phyloP scores from a whole-genome alignment of 2,797 vertebrate species.

The Columba guinea region DNA sequence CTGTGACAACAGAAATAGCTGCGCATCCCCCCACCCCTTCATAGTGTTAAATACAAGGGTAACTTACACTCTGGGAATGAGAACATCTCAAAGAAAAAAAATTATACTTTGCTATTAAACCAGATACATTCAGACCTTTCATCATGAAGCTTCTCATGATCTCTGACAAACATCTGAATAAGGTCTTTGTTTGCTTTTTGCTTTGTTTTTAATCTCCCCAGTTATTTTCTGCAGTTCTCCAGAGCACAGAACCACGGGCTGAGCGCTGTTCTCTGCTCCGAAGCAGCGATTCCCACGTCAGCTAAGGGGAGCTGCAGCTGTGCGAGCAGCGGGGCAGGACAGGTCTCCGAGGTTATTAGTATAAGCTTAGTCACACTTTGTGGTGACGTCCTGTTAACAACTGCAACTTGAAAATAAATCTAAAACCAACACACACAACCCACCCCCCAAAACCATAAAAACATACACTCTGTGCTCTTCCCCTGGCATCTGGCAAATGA shows the following conservation, averaged over 20 bases:
- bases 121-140: constrained; percentile 62
- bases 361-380: constrained; percentile 44
- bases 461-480: neutral
- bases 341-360: neutral
- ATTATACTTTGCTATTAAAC: constrained; percentile 58
- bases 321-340: neutral
- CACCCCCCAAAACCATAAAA: neutral
- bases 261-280: neutral
- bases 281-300: neutral
- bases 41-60: constrained; percentile 63
- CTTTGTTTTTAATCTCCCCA: constrained; percentile 31
- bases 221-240: neutral
- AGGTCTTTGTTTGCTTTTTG: constrained; percentile 43
- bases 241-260: constrained; percentile 4
- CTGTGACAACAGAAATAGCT: constrained; percentile 29
- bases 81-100: constrained; percentile 42
- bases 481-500: constrained; percentile 42
- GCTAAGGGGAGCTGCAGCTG: neutral
- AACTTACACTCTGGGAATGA: constrained; percentile 74
- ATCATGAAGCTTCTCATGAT: constrained; percentile 49
- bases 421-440: constrained; percentile 40
- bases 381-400: constrained; percentile 18
- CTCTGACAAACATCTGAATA: constrained; percentile 55
- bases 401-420: neutral
- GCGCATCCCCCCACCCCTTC: neutral